These are phyloP conservation scores for Trachemys scripta DNA, from an alignment of 2,113 vertebrate genomes.

Conservation along the genomic window DNA sequence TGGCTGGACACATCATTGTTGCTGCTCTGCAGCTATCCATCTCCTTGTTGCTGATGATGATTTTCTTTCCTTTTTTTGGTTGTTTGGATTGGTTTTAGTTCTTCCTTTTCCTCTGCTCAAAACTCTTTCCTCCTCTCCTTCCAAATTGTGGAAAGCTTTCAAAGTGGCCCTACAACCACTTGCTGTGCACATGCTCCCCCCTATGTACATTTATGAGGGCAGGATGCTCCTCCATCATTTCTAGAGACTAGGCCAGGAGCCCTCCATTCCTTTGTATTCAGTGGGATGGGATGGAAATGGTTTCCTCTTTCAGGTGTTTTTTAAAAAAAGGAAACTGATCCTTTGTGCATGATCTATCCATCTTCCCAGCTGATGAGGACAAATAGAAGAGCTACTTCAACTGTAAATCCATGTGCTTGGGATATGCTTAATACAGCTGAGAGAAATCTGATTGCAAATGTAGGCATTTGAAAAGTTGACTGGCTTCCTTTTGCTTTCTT, in stretches of 20 bases:
- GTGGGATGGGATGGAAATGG: background rate
- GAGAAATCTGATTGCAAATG: background rate
- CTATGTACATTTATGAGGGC: background rate
- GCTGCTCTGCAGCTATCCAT: too few species aligned
- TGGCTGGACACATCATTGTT: background rate
- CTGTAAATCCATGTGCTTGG: background rate
- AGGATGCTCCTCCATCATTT: background rate
- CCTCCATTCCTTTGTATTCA: background rate
- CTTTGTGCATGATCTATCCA: background rate
- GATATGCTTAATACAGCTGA: background rate
- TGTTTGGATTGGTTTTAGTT: too few species aligned
- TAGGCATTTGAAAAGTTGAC: background rate
- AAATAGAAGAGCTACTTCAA: background rate
- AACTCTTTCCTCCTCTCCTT: background rate
- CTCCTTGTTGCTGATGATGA: too few species aligned
- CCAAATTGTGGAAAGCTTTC: background rate
- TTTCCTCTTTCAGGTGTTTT: rapidly evolving
- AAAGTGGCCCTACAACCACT: background rate
- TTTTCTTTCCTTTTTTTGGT: too few species aligned
- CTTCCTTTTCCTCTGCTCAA: background rate
- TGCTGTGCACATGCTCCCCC: background rate
- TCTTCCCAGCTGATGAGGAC: background rate
- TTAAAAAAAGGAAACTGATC: background rate
- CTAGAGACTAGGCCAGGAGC: background rate
- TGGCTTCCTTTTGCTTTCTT: slow-evolving; percentile 32